phyloP scores from a whole-genome alignment of 1,140 invertebrate genomes.

The Palaemon carinicauda region DNA sequence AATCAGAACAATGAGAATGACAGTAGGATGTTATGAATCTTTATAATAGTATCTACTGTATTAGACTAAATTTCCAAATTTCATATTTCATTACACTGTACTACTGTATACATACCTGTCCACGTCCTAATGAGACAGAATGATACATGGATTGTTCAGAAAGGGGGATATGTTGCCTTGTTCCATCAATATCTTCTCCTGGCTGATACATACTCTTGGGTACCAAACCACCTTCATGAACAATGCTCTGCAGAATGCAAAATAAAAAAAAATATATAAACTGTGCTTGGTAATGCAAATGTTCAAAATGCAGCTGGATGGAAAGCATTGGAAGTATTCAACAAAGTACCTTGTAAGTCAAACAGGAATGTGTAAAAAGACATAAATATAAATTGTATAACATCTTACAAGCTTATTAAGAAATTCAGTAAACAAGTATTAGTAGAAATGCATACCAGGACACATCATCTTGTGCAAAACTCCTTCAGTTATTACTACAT shows the following conservation, averaged over 20 bases:
- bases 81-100: background rate
- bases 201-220: slow-evolving; percentile 88
- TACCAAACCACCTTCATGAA: slow-evolving; percentile 82
- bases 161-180: slow-evolving; percentile 64
- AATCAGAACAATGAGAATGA: too few relatives aligned
- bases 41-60: background rate
- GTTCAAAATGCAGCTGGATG: too few relatives aligned
- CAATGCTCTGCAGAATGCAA: slow-evolving; percentile 42
- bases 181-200: slow-evolving; percentile 71
- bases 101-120: slow-evolving; percentile 67
- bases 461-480: too few relatives aligned
- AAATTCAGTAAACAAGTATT: too few relatives aligned
- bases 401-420: too few relatives aligned
- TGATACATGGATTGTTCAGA: slow-evolving; percentile 77
- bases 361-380: too few relatives aligned
- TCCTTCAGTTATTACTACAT: too few relatives aligned
- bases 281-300: background rate
- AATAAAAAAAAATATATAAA: background rate
- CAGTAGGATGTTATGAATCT: background rate
- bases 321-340: too few relatives aligned
- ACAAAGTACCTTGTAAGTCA: too few relatives aligned
- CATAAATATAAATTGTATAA: too few relatives aligned
- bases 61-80: background rate
- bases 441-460: too few relatives aligned
- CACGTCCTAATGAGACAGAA: slow-evolving; percentile 74